Evolutionary conservation across 2,797 vertebrate species (phyloP).

Genomic region (Leucoraja ocellata): DNA sequence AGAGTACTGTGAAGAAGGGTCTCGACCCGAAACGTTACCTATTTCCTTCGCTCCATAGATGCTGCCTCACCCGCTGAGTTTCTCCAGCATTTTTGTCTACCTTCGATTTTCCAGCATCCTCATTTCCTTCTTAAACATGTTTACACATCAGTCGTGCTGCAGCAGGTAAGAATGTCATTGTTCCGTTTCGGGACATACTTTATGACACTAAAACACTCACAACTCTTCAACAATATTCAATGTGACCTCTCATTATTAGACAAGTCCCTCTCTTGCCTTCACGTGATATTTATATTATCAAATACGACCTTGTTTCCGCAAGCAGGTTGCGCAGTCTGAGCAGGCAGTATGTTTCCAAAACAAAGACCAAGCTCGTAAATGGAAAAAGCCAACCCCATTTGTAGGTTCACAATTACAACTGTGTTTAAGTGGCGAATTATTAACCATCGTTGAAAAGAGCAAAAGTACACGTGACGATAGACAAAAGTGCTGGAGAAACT

Average conservation of each 20-base stretch:
- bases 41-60: too few relatives aligned
- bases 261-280: neutral
- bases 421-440: neutral
- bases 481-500: too few relatives aligned
- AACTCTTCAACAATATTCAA: neutral
- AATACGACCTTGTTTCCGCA: constrained; percentile 24
- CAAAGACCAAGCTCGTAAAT: neutral
- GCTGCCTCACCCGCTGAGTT: too few relatives aligned
- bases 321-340: constrained; percentile 9
- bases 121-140: too few relatives aligned
- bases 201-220: too few relatives aligned
- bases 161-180: too few relatives aligned
- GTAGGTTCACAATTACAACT: neutral
- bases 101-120: too few relatives aligned
- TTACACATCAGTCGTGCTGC: too few relatives aligned
- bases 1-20: too few relatives aligned
- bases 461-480: neutral
- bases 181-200: too few relatives aligned
- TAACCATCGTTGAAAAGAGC: neutral
- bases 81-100: too few relatives aligned
- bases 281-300: constrained; percentile 23
- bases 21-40: too few relatives aligned
- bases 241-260: constrained; percentile 14
- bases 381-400: neutral
- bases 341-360: constrained; percentile 26